Evolutionary conservation across 2,888 invertebrate genomes (phyloP), one percentile per base, ranked within the genome.

Genomic region (Lypha dubia): DNA sequence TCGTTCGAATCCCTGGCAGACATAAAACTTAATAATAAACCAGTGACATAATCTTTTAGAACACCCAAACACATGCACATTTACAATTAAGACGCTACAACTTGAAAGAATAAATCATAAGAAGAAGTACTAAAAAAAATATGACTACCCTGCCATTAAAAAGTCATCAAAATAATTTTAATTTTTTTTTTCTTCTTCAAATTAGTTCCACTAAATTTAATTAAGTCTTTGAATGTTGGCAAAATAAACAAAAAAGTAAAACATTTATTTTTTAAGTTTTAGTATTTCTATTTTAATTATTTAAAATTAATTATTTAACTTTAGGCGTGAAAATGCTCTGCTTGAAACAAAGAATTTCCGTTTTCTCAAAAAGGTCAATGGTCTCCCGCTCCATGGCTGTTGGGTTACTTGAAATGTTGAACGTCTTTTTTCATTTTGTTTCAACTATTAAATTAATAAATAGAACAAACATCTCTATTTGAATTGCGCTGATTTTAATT

Each of bases 141-240:
- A 8, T 9, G 17, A 2, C 49, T 20, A 28, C n/a, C n/a, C 20
- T 15, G 56, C 60, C 20, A 75, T 81, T 81, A 81, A 81, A 81
- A 75, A 62, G 24, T 62, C 62, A 81, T 81, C 53, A 81, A 68
- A 68, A 62, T 41, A 44, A 80, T 22, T 51, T 38, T 51, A 51
- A 9, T 56, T 35, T 51, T 38, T 11, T 35, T 58, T 17, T 53
- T 38, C 20, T 56, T 71, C 44, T 73, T 24, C 79, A 65, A 79
- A 77, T 77, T 73, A 84, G 73, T 80, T 84, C 71, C 46, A 80
- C 49, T 77, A 77, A 80, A 68, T 22, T 65, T 67, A 71, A 79
- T 60, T 67, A 71, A 74, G 49, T 35, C n/a, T 73, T 38, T 15
- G 5, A 60, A 3, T 11, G 20, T 32, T 58, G 20, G 49, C 22